Base-by-base conservation (phyloP, 2,888 invertebrate species). In the Oconnorella tubifera region DNA sequence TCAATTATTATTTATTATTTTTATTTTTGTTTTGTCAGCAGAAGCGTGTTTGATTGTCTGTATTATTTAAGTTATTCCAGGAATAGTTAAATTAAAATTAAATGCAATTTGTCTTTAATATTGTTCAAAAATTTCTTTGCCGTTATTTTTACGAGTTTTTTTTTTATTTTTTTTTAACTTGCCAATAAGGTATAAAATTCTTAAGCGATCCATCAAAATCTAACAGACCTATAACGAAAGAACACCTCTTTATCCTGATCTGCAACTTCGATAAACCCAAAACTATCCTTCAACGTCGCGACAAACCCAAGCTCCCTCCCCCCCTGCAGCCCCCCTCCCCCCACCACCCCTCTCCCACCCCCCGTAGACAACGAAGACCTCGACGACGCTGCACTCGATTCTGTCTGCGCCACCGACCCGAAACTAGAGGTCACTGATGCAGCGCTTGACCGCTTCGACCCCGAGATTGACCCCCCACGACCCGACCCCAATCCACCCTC, bases 161-260 rank as follows among this genome's bases (percentile, higher is more conserved):
- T n/a, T n/a, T n/a, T n/a, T n/a, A n/a, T n/a, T n/a, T n/a, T n/a
- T n/a, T n/a, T n/a, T n/a, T n/a, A n/a, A 23, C 10, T 23, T 6
- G 25, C 10, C 28, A 48, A 23, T 14, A 49, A 48, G 10, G 3
- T 25, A 1, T 25, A 48, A 10, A 10, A 48, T 19, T 14, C 48
- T 14, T n/a, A n/a, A n/a, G n/a, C n/a, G n/a, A n/a, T n/a, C n/a
- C n/a, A n/a, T n/a, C n/a, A 53, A 14, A 4, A 53, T 59, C 14
- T 6, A 40, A 49, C 56, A 29, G n/a, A 73, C 81, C 79, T 94
- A 84, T 92, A 96, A 85, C 96, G 96, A 83, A 97, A 97, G 87
- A 96, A 97, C 72, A 97, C 91, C 85, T 97, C 97, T 82, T 91
- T 90, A 80, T 91, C 91, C 79, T 95, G 95, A 74, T 92, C 90